phyloP scores from a whole-genome alignment of 2,113 vertebrate species.

The Notarius quadriscutis region DNA sequence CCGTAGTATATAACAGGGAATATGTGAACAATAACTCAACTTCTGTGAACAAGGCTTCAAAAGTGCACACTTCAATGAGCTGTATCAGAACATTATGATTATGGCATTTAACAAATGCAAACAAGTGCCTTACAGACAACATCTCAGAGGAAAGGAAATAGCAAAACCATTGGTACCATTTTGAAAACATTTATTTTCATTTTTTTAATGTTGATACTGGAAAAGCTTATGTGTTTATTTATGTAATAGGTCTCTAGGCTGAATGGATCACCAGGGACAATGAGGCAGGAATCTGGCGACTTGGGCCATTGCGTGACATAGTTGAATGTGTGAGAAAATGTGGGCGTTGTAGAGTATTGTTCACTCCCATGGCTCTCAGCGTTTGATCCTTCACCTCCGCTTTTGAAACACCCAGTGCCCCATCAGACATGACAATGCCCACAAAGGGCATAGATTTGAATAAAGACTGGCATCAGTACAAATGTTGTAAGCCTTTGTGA shows the following conservation, averaged over 20 bases:
- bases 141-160: not conserved
- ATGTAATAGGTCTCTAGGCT: conserved; percentile 20
- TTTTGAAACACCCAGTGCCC: conserved; percentile 29
- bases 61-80: not conserved
- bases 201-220: not conserved
- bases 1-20: not conserved
- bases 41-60: not conserved
- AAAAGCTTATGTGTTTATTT: conserved; percentile 33
- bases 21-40: not conserved
- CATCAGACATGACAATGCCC: conserved; percentile 18
- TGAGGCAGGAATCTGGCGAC: conserved; percentile 38
- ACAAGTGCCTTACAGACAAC: not conserved
- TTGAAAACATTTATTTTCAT: not conserved
- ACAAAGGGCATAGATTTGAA: conserved; percentile 14
- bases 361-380: conserved; percentile 21
- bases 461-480: conserved; percentile 5
- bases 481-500: conserved; percentile 4
- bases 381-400: conserved; percentile 19
- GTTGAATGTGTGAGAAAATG: conserved; percentile 44
- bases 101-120: not conserved
- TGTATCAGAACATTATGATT: not conserved
- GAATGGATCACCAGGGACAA: conserved; percentile 40
- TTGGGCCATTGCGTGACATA: conserved; percentile 30
- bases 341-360: conserved; percentile 37
- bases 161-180: not conserved